Conservation (phyloP, 2,797 vertebrate species). For the Poeciliopsis gracilis region DNA sequence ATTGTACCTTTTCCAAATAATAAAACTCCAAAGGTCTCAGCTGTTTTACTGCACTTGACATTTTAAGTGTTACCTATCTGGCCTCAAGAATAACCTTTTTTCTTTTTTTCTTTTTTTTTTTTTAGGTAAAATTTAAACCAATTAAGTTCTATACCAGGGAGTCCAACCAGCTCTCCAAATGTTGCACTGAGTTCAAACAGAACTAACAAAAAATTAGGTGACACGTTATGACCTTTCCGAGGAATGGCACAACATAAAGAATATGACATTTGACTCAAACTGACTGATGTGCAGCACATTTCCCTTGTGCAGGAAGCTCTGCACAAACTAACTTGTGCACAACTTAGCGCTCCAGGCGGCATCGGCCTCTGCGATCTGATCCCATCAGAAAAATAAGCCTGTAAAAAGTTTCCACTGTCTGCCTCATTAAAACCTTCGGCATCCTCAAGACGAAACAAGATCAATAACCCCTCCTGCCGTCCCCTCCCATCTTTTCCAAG, state of each 20-base stretch:
- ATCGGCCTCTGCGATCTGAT: constrained; percentile 50
- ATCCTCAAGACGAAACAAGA: constrained; percentile 51
- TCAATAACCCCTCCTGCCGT: constrained; percentile 51
- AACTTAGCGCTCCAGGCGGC: constrained; percentile 20
- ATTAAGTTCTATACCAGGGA: no score
- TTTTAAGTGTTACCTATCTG: background rate
- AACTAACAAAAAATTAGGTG: background rate
- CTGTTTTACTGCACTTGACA: background rate
- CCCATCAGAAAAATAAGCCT: constrained; percentile 48
- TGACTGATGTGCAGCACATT: constrained; percentile 23
- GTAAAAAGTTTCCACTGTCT: constrained; percentile 59
- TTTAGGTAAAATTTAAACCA: background rate
- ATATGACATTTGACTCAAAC: constrained; percentile 18
- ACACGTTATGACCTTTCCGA: background rate
- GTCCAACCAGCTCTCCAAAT: no score
- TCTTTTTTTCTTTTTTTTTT: background rate
- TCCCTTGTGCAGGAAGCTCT: constrained; percentile 31
- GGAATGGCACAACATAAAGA: constrained; percentile 3
- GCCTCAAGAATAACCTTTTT: background rate
- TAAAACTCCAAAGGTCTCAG: background rate
- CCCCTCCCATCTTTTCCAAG: constrained; percentile 22
- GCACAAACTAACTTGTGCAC: constrained; percentile 54
- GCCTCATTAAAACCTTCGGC: constrained; percentile 48
- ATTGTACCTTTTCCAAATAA: background rate
- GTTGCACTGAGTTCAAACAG: background rate